phyloP scores from a whole-genome alignment of 1,140 invertebrate species.

The Drosophila navojoa region DNA sequence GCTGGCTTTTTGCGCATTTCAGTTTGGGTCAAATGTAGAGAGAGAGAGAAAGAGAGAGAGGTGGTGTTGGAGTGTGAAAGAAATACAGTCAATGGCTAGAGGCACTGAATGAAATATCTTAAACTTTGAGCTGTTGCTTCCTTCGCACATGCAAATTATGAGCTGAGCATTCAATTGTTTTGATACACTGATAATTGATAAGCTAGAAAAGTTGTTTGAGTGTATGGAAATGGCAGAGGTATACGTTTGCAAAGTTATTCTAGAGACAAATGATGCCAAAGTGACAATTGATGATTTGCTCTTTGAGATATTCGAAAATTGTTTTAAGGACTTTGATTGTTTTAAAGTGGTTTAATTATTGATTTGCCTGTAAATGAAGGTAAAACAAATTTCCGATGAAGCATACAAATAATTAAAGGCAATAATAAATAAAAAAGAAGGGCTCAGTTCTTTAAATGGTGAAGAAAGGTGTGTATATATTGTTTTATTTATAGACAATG shows the following conservation, averaged over 20 bases:
- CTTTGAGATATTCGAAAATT: background rate
- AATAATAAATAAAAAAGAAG: no score
- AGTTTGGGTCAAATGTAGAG: background rate
- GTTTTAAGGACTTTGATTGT: no score
- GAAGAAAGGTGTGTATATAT: no score
- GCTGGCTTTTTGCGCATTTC: constrained; percentile 22
- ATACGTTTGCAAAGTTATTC: background rate
- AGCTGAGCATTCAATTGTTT: background rate
- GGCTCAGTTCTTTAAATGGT: no score
- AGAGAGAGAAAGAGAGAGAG: background rate
- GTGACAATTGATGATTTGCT: background rate
- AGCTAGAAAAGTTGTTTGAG: background rate
- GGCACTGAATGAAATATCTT: background rate
- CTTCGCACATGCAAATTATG: background rate
- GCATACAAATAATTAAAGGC: no score
- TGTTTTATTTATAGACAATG: no score
- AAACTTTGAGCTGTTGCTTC: constrained; percentile 1
- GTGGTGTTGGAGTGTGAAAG: background rate
- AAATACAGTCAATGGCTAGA: background rate
- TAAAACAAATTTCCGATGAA: no score
- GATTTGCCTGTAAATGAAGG: no score
- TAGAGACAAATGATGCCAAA: background rate
- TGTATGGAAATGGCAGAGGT: background rate
- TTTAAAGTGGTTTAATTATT: no score
- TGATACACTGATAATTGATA: constrained; percentile 4